Conservation (phyloP, 1,140 invertebrate species). For the Orchestia grillus region DNA sequence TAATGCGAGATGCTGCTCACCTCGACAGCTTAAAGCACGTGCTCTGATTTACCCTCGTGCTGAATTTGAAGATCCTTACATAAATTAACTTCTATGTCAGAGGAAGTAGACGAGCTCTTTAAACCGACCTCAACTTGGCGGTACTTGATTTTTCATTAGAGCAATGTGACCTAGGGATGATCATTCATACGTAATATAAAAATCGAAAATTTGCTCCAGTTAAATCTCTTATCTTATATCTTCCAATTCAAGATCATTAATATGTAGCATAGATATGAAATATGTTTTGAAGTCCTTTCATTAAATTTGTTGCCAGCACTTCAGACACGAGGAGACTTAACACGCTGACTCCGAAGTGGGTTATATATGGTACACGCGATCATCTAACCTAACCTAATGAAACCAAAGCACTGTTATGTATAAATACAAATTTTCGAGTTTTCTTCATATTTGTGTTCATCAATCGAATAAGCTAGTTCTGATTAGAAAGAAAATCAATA, state of each 20-base stretch:
- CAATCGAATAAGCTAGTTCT: no score
- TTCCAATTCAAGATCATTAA: background rate
- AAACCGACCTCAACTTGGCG: no score
- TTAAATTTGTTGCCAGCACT: background rate
- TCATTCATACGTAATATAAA: background rate
- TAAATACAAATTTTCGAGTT: no score
- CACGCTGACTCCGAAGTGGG: background rate
- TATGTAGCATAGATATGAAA: background rate
- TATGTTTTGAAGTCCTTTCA: background rate
- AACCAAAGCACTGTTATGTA: no score
- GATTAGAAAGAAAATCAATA: no score
- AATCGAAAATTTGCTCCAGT: background rate
- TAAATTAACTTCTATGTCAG: no score
- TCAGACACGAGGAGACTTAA: background rate
- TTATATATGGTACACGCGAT: no score
- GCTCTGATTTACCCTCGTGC: background rate
- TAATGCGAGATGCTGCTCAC: background rate
- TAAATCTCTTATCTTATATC: background rate
- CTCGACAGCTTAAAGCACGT: background rate
- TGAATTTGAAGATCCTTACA: background rate
- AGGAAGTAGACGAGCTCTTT: no score
- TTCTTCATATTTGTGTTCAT: no score
- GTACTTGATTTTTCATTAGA: no score
- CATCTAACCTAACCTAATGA: no score
- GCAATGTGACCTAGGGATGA: background rate